Conservation (phyloP, 2,113 vertebrate species). For the Otolemur garnettii region DNA sequence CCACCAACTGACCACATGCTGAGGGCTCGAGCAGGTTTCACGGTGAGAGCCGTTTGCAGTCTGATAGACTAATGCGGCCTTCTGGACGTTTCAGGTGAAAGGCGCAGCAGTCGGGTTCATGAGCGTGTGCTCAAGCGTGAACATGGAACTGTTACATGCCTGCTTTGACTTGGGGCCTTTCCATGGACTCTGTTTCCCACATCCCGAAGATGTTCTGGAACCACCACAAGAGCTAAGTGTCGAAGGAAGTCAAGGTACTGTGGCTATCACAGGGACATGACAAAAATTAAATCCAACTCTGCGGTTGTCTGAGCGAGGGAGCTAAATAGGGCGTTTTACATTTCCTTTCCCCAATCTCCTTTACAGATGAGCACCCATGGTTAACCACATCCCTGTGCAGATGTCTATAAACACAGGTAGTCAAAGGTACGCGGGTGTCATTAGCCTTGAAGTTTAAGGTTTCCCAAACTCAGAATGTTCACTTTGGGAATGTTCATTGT, state of each 20-base stretch:
- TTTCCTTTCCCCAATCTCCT: neutral
- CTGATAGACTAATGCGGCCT: neutral
- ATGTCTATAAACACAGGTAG: neutral
- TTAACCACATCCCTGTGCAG: neutral
- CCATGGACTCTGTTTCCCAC: slow-evolving; percentile 87
- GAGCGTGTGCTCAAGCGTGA: slow-evolving; percentile 87
- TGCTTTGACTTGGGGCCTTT: slow-evolving; percentile 92
- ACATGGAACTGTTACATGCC: slow-evolving; percentile 87
- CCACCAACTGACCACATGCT: neutral
- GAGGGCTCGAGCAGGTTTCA: neutral
- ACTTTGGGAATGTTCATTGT: neutral
- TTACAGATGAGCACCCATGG: neutral
- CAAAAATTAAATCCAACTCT: neutral
- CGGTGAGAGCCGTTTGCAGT: neutral
- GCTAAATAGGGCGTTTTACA: neutral
- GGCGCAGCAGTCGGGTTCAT: slow-evolving; percentile 92
- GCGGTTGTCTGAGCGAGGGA: neutral
- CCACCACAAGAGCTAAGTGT: neutral
- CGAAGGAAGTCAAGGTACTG: slow-evolving; percentile 73
- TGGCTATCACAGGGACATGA: rapidly evolving
- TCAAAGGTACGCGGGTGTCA: neutral
- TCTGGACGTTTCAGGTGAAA: slow-evolving; percentile 88
- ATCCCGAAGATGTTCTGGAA: slow-evolving; percentile 81
- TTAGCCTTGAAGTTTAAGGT: neutral
- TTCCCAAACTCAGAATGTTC: neutral